Evolutionary conservation across 2,888 invertebrate species (phyloP).

Genomic region (Bugulina stolonifera): DNA sequence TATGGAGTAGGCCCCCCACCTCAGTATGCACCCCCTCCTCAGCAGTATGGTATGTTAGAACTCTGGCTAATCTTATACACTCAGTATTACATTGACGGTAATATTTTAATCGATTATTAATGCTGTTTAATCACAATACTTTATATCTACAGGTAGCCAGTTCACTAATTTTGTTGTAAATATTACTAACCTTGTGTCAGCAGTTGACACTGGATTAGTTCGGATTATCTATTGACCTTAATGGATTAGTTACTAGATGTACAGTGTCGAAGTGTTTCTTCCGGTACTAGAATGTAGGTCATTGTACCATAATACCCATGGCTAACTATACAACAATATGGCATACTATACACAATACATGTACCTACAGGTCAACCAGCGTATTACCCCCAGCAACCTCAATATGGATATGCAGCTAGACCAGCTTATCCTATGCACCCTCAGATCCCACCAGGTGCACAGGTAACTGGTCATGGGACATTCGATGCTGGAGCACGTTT

Average conservation of each 20-base stretch:
- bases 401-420: neutral
- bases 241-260: too few species aligned
- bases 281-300: too few species aligned
- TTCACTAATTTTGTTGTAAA: too few species aligned
- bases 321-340: too few species aligned
- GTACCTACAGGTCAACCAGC: neutral
- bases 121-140: too few species aligned
- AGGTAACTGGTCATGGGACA: conserved; percentile 53
- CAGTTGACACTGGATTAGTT: too few species aligned
- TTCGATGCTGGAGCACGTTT: conserved; percentile 78
- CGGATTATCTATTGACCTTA: too few species aligned
- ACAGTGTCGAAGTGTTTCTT: too few species aligned
- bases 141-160: too few species aligned
- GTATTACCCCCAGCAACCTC: conserved; percentile 22
- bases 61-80: neutral
- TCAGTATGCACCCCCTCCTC: neutral
- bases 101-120: neutral
- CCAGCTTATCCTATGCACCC: conserved; percentile 21
- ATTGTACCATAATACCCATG: too few species aligned
- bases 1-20: neutral
- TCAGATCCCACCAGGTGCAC: neutral
- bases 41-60: neutral
- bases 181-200: too few species aligned
- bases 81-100: neutral
- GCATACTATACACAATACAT: too few species aligned